phyloP scores from a whole-genome alignment of 1,140 invertebrate species.

The Aphelenchoides besseyi region DNA sequence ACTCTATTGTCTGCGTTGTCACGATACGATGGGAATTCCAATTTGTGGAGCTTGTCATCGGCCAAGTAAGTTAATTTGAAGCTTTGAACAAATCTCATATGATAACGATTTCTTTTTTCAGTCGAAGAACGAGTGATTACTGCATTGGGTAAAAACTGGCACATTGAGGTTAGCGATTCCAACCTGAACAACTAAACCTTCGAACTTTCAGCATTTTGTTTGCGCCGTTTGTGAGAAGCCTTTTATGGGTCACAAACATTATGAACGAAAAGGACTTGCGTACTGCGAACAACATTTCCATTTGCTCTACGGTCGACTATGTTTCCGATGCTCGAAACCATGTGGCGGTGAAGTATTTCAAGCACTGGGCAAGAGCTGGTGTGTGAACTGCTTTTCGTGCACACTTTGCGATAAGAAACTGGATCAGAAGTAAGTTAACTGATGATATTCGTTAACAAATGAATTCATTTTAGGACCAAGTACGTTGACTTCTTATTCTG shows the following conservation, averaged over 20 bases:
- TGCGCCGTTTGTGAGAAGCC: conserved; percentile 99
- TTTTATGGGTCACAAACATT: conserved; percentile 95
- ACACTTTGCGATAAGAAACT: conserved; percentile 93
- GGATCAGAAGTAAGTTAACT: conserved; percentile 76
- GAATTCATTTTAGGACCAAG: conserved; percentile 13
- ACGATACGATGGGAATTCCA: conserved; percentile 93
- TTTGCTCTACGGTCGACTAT: conserved; percentile 88
- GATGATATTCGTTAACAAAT: not conserved
- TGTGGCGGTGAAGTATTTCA: conserved; percentile 94
- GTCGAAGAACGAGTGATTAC: conserved; percentile 94
- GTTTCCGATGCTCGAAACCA: conserved; percentile 97
- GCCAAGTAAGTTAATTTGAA: no score
- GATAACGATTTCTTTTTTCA: no score
- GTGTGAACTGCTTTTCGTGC: conserved; percentile 97
- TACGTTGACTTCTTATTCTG: conserved; percentile 5
- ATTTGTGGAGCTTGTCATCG: conserved; percentile 95
- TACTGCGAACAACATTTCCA: conserved; percentile 99
- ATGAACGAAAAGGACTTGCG: conserved; percentile 95
- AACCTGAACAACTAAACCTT: not conserved
- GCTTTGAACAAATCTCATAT: no score
- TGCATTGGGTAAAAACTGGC: conserved; percentile 97
- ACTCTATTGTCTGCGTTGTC: conserved; percentile 91
- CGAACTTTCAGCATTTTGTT: conserved; percentile 81
- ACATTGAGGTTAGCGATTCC: conserved; percentile 75
- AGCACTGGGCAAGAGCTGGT: conserved; percentile 98